phyloP scores from a whole-genome alignment of 2,888 invertebrate species.

The Pachliopta kotzebuea region DNA sequence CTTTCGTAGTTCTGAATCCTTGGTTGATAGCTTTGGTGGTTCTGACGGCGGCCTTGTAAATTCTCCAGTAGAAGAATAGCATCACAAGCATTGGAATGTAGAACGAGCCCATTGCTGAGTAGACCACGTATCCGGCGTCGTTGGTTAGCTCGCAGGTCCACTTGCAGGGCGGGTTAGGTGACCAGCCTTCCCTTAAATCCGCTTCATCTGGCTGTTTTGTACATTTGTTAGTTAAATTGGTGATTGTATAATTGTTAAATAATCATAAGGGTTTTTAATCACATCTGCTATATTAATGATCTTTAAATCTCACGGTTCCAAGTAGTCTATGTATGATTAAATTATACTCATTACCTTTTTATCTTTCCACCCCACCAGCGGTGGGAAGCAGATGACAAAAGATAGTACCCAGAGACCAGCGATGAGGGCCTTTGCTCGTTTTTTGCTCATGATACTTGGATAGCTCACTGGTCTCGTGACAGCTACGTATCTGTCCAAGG shows the following conservation, averaged over 20 bases:
- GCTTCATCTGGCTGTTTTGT: conserved; percentile 55
- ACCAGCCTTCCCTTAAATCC: conserved; percentile 52
- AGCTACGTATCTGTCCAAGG: conserved; percentile 96
- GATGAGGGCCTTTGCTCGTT: conserved; percentile 91
- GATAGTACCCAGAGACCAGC: conserved; percentile 97
- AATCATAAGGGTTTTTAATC: no score
- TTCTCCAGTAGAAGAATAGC: conserved; percentile 98
- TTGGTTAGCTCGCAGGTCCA: conserved; percentile 96
- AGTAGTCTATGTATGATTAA: not conserved
- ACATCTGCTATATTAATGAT: no score
- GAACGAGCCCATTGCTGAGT: conserved; percentile 98
- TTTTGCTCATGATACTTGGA: conserved; percentile 93
- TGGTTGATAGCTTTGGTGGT: conserved; percentile 96
- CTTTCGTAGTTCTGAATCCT: conserved; percentile 93
- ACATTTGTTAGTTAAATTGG: not conserved
- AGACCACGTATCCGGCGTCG: conserved; percentile 97
- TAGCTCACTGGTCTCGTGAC: conserved; percentile 98
- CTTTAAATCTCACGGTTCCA: not conserved
- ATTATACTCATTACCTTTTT: conserved; percentile 54
- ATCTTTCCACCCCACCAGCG: conserved; percentile 95
- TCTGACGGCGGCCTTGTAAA: conserved; percentile 95
- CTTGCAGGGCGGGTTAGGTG: conserved; percentile 83
- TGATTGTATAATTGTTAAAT: not conserved
- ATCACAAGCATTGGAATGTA: conserved; percentile 98
- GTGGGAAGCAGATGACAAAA: conserved; percentile 98